These are phyloP conservation scores for Gymnoscopelus microlampas DNA, from an alignment of 2,797 vertebrate species.

Conservation along the genomic window DNA sequence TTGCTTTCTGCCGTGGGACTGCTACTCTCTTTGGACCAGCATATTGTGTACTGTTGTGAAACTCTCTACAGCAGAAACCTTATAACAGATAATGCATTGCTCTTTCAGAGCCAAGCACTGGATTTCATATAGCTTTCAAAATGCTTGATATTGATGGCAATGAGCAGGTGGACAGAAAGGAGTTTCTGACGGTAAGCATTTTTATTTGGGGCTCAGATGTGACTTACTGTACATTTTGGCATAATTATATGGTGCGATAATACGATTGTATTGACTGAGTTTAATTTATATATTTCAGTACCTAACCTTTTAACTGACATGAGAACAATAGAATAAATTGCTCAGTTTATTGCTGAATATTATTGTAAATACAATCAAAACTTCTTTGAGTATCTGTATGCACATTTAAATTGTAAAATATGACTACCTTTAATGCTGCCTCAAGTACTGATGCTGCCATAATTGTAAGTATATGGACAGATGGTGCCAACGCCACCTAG, in stretches of 20 bases:
- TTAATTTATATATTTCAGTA: background rate
- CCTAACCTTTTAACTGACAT: background rate
- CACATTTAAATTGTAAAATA: constrained; percentile 43
- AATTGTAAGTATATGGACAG: constrained; percentile 59
- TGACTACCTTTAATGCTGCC: constrained; percentile 67
- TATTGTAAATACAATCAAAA: background rate
- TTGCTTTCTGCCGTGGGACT: background rate
- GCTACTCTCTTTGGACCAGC: background rate
- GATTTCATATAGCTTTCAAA: constrained; percentile 97
- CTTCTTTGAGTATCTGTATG: constrained; percentile 18
- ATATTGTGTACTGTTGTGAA: background rate
- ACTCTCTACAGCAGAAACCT: background rate
- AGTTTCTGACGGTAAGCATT: constrained; percentile 92
- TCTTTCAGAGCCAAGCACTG: constrained; percentile 90
- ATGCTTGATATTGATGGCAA: constrained; percentile 97
- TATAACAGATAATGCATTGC: constrained; percentile 32
- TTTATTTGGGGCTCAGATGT: constrained; percentile 1
- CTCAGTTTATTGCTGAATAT: background rate
- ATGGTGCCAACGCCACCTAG: background rate
- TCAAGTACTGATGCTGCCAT: constrained; percentile 33
- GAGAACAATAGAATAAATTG: background rate
- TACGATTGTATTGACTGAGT: too few species aligned
- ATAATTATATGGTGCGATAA: background rate
- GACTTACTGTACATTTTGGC: background rate
- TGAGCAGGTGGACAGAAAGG: constrained; percentile 95